Evolutionary conservation across 2,888 invertebrate genomes (phyloP), one percentile per base, ranked within the genome.

Genomic region (Drosophila basisetae): DNA sequence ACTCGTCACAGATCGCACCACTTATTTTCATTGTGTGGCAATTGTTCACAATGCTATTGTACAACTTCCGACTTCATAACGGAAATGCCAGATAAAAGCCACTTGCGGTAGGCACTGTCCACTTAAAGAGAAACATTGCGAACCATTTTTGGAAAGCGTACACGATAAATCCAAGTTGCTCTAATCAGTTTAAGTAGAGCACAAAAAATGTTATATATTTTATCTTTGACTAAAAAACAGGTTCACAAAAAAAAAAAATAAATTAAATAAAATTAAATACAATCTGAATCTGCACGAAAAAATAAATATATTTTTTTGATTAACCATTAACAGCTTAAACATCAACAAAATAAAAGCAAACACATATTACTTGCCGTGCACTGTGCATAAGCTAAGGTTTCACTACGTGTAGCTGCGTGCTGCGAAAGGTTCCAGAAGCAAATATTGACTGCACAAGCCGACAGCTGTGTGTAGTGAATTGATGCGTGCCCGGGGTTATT

Each of bases 51-150:
- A 69, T 79, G 30, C 49, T 30, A 41, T 28, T 54, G 39, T 28
- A 68, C 37, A 58, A 52, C 50, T 52, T 68, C 74, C 78, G 68
- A 35, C 56, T 53, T 71, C 58, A 41, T 58, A 76, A 30, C 78
- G 79, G 79, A 77, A 75, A 66, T 64, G 62, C 30, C 47, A 60
- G 80, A 60, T 74, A 69, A 79, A 77, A 65, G 65, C 75, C 39
- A 69, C 69, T 61, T 69, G 69, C 54, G 65, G 74, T 75, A 62
- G 55, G 43, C 50, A 64, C 59, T 60, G 28, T 41, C 39, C 59
- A 56, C 60, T 41, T 72, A 33, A n/a, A 28, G 10, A 28, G 47
- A 47, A 25, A 28, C 3, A 33, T 50, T 33, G 11, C 11, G 37
- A 30, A 28, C 16, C 5, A 50, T 28, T 25, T 50, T 25, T 18